Base-by-base conservation (phyloP, 2,888 invertebrate species). In the Cephalotes varians region DNA sequence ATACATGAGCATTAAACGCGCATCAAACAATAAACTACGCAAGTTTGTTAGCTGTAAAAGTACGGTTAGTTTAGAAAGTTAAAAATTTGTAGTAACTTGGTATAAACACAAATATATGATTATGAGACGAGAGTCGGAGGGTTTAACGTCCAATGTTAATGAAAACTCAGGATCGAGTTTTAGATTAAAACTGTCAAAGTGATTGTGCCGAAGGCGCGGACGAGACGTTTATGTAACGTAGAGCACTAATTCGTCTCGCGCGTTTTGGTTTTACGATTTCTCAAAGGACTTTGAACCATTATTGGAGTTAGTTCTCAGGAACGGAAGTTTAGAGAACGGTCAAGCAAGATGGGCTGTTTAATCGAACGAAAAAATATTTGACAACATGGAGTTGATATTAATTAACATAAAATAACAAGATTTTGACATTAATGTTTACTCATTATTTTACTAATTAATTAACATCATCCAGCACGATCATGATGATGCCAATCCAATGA, bases 311-410 rank as follows among this genome's bases (percentile, higher is more conserved):
- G 54, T 62, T 76, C 47, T 49, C 21, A 15, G 10, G 44, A 88
- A 88, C 87, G 86, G 88, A 82, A 81, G 69, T 76, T 47, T 31
- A 37, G 37, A 37, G 73, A 81, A 71, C 58, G 60, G 54, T 77
- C 77, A 81, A 69, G 79, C 49, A 73, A 60, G 81, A n/a, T 62
- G 56, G 21, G 56, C 31, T 40, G 81, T 47, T 88, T 86, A 86
- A 88, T 88, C 84, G 88, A 81, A 81, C 81, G 80, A 51, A 67
- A 64, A 80, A 71, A 51, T 69, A 84, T 76, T 79, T 67, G 87
- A 86, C 76, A 81, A 74, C 64, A 76, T 51, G 69, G 72, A 81
- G 77, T n/a, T n/a, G n/a, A n/a, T n/a, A n/a, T n/a, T n/a, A n/a
- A n/a, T n/a, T n/a, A n/a, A n/a, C n/a, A n/a, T n/a, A n/a, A n/a